phyloP scores from a whole-genome alignment of 1,140 invertebrate genomes.

The Bathynomus jamesi region DNA sequence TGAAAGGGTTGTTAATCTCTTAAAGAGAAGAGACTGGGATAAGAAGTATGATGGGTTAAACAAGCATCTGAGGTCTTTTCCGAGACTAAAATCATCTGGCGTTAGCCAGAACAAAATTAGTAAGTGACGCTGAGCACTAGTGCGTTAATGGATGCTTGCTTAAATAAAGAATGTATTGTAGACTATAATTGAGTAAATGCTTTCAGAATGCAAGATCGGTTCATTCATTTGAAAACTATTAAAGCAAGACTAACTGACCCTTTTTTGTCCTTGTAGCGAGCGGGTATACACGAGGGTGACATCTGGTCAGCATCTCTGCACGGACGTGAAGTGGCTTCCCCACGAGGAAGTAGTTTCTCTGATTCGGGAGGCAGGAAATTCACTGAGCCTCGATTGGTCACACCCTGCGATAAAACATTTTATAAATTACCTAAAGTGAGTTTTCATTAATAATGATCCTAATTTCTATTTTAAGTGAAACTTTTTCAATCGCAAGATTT shows the following conservation, averaged over 20 bases:
- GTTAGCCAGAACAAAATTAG: too few relatives aligned
- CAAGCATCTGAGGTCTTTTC: too few relatives aligned
- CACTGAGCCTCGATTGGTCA: slow-evolving; percentile 71
- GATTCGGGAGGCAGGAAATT: slow-evolving; percentile 68
- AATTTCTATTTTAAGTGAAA: not conserved
- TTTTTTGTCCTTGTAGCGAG: slow-evolving; percentile 53
- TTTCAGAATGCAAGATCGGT: not conserved
- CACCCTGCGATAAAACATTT: slow-evolving; percentile 76
- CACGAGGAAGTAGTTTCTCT: slow-evolving; percentile 84
- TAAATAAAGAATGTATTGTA: not conserved
- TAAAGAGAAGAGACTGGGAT: not conserved
- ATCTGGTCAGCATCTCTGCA: slow-evolving; percentile 79
- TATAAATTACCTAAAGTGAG: slow-evolving; percentile 48
- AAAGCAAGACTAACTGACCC: not conserved
- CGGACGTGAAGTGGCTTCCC: slow-evolving; percentile 85
- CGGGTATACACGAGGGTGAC: slow-evolving; percentile 86
- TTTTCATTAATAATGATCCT: not conserved
- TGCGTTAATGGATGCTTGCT: not conserved
- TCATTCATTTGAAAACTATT: not conserved
- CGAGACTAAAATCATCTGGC: too few relatives aligned
- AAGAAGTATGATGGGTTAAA: too few relatives aligned
- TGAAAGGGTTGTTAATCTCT: not conserved
- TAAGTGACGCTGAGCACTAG: not conserved
- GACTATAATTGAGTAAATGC: not conserved
- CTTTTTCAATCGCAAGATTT: not conserved